Base-by-base conservation (phyloP, 2,797 vertebrate genomes). In the Podargus strigoides region DNA sequence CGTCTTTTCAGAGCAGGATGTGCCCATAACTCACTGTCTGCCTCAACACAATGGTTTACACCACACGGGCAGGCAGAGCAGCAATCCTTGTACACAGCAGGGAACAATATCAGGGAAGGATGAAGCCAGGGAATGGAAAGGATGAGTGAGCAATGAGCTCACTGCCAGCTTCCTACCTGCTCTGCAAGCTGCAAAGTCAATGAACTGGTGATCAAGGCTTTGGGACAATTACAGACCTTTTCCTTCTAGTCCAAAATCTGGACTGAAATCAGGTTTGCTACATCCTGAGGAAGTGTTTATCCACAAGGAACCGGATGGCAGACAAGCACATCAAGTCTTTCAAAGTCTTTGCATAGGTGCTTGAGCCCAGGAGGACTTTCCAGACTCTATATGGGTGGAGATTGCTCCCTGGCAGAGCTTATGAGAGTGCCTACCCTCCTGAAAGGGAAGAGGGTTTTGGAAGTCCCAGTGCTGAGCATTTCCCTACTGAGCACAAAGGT, bases 141-240 rank as follows among this genome's bases (percentile, higher is more conserved):
- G 86, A 63, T 67, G 85, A 73, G 82, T 9, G 28, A 62, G 72
- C 56, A 28, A 19, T 42, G 89, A 89, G 73, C 68, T 94, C 78
- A 67, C 34, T 36, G 20, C 42, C 0, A 0, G 27, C 21, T 37
- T 88, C 56, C 34, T 69, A 85, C 67, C 67, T 66, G 52, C 67
- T 79, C 56, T 50, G 13, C 66, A 60, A 28, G 64, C 42, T 42
- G 22, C 1, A 1, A 46, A 73, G 10, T n/a, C 34, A 75, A 66
- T 59, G 69, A 66, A 26, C 17, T 62, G 50, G 36, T 14, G 23
- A 73, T n/a, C 47, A 52, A 34, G 37, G 30, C 16, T 53, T 36
- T 1, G 2, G 39, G 16, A 22, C 12, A 34, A 69, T 47, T 20
- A 27, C 46, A 52, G 22, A n/a, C 32, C 16, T 58, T 64, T 60